Evolutionary conservation across 2,797 vertebrate genomes (phyloP), one percentile per base, ranked within the genome.

Genomic region (Syndactyla subalaris): DNA sequence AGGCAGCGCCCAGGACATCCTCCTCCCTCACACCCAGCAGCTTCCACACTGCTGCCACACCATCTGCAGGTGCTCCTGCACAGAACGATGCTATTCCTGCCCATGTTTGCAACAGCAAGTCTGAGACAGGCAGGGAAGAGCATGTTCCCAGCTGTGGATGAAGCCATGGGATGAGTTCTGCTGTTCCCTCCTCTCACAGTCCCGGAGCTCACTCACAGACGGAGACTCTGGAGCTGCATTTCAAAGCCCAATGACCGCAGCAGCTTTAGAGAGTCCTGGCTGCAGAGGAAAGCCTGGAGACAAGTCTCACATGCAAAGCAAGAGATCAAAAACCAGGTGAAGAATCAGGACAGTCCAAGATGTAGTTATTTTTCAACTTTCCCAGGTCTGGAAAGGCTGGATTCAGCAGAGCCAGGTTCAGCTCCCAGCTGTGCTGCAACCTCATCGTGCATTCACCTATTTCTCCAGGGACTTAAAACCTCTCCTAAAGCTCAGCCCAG

Each of bases 271-370:
- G 74, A 91, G 71, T 17, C 49, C 80, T 4, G 21, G 65, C 88
- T 92, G 89, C 52, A 23, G 51, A 89, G 63, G 26, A 79, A 71
- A 87, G 88, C 94, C 91, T 63, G 71, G 41, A 94, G 85, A 87
- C 74, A 87, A 93, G 80, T 57, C 55, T 91, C 0, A 0, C 84
- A 94, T 95, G 94, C 91, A 94, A 94, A 96, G 87, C 72, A 74
- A 63, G 76, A 92, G 85, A 96, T 95, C 91, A 96, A 96, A 96
- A 82, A 48, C 22, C 85, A 77, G 87, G 75, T 79, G 81, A 91
- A 77, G 72, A 79, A 79, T 6, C 73, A 59, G 61, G 38, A 61
- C 45, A 83, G 63, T 52, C 83, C 58, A 78, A 91, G 67, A 2
- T 3, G 1, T 13, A 70, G 62, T 49, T 57, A 75, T 45, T 92